Evolutionary conservation across 2,888 invertebrate genomes (phyloP), one percentile per base, ranked within the genome.

Genomic region (Hyppa rectilinea): DNA sequence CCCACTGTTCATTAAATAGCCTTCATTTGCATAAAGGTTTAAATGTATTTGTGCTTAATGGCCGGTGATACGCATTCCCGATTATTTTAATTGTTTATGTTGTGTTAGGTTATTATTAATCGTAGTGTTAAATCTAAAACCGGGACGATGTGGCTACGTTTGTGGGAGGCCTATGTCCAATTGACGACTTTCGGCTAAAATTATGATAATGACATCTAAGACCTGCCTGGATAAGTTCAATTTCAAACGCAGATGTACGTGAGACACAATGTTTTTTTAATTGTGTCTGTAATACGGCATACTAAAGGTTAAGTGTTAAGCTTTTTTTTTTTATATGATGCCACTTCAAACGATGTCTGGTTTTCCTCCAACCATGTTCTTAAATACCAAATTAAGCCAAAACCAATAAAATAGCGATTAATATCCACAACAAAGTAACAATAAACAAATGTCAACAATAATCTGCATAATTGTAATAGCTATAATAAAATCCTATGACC

Each of bases 11-110:
- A 87, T 87, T 88, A 84, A 86, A 83, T 80, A 68, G 62, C 67
- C 60, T 80, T 85, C 60, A 89, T 89, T 89, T 83, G 81, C 87
- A 88, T 88, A 82, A 79, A 83, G 60, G 59, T 72, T 81, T 74
- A 75, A 75, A 85, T 77, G 59, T 63, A 85, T 77, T 75, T 67
- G 69, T 75, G 74, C 63, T 60, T 79, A 60, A 82, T 76, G 74
- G 64, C 67, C 64, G 73, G 38, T 62, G 55, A 65, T 52, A 70
- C 47, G 63, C 60, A 71, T 76, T 76, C 75, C 53, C 71, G 71
- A 83, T 84, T 74, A 76, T 36, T 64, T 80, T 79, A 76, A 79
- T 79, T 75, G 71, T 75, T 50, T 73, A 70, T 82, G 52, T 29
- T 66, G 29, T 47, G 58, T 56, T 43, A 50, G n/a, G 50, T 43